phyloP scores from a whole-genome alignment of 2,888 invertebrate genomes.

The Anthophora plumipes region DNA sequence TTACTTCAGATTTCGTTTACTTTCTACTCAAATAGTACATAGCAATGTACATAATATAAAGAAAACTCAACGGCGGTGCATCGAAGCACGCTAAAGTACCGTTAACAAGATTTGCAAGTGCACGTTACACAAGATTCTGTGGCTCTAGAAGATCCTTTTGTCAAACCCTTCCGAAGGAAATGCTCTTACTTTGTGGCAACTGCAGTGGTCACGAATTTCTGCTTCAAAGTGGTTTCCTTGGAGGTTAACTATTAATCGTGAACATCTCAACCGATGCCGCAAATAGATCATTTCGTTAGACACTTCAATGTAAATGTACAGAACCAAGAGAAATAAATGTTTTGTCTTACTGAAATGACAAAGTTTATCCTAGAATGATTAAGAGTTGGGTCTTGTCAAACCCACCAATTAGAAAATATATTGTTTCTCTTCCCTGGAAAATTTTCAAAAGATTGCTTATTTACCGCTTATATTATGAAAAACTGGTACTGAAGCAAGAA shows the following conservation, averaged over 20 bases:
- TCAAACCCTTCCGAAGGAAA: neutral
- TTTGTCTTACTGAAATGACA: too few species aligned
- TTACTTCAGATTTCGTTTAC: too few species aligned
- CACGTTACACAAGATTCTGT: neutral
- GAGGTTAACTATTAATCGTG: neutral
- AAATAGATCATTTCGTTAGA: neutral
- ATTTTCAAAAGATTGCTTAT: too few species aligned
- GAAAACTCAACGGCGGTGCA: neutral
- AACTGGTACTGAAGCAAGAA: too few species aligned
- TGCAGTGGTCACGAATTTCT: neutral
- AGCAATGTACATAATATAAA: neutral
- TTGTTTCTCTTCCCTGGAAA: too few species aligned
- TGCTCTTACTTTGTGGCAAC: conserved; percentile 1
- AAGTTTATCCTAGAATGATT: too few species aligned
- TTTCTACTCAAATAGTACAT: neutral
- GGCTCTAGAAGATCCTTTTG: neutral
- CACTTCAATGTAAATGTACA: conserved; percentile 1
- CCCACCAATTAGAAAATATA: too few species aligned
- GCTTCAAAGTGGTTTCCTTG: neutral
- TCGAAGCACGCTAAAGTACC: neutral
- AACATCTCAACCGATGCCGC: neutral
- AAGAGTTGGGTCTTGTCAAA: too few species aligned
- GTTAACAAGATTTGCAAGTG: conserved; percentile 6
- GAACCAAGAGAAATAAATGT: neutral
- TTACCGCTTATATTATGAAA: too few species aligned